Evolutionary conservation across 2,113 vertebrate genomes (phyloP).

Genomic region (Hystrix cristata): DNA sequence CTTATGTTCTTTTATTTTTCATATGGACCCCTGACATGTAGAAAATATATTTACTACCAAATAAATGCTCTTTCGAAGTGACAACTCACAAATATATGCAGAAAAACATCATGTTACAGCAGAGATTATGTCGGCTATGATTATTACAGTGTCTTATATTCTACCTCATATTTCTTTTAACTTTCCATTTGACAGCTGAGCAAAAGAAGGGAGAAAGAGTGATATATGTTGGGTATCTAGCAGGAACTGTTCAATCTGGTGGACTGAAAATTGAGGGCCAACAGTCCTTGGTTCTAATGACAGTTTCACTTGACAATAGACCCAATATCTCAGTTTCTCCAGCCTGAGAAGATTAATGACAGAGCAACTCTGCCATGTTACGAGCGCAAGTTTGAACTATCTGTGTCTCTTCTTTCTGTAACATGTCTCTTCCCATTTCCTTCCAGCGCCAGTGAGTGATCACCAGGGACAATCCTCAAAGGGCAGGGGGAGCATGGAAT

Average conservation of each 20-base stretch:
- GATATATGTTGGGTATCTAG: constrained; percentile 2
- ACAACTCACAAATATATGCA: constrained; percentile 35
- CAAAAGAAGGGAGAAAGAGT: not conserved
- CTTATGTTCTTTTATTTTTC: constrained; percentile 2
- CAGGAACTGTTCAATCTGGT: not conserved
- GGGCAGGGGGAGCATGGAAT: fast-evolving
- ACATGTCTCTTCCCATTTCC: not conserved
- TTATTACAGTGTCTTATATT: constrained; percentile 35
- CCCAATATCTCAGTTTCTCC: constrained; percentile 29
- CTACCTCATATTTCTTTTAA: constrained; percentile 56
- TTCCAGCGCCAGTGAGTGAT: not conserved
- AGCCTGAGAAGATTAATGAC: constrained; percentile 40
- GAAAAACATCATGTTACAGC: not conserved
- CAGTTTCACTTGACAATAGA: constrained; percentile 42
- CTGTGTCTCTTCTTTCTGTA: not conserved
- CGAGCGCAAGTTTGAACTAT: constrained; percentile 47
- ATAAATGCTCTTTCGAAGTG: constrained; percentile 66
- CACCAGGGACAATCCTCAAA: not conserved
- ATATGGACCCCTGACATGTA: not conserved
- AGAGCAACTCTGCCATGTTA: not conserved
- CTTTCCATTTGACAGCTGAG: constrained; percentile 50
- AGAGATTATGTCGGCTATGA: constrained; percentile 41
- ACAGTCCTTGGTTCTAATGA: constrained; percentile 35
- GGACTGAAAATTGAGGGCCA: constrained; percentile 49
- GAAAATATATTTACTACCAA: constrained; percentile 58